Percentiles rank a stretch among this genome's conserved stretches.
Conservation (phyloP, 2,888 invertebrate genomes). For the Aspidiotus destructor region DNA sequence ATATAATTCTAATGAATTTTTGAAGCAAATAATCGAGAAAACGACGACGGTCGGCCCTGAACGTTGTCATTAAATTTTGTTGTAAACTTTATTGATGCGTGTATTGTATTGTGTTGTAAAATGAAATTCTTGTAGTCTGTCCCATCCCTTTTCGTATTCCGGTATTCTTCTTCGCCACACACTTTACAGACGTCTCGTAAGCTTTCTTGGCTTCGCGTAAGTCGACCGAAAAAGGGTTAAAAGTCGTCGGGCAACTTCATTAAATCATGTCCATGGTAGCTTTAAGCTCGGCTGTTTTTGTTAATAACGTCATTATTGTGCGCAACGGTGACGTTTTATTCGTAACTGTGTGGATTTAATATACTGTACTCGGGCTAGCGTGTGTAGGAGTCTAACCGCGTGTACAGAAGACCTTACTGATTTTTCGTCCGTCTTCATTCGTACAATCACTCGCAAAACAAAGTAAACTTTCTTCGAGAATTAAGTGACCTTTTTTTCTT, state of each 20-base stretch:
- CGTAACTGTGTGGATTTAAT: neutral
- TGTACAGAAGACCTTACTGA: too few relatives aligned
- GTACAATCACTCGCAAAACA: neutral
- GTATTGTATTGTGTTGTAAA: too few relatives aligned
- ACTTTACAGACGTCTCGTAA: too few relatives aligned
- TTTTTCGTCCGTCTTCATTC: neutral
- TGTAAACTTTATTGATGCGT: too few relatives aligned
- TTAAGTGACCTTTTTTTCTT: conserved; percentile 1
- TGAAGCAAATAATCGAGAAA: too few relatives aligned
- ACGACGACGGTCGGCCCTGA: too few relatives aligned
- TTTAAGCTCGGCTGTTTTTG: neutral
- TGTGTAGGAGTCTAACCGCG: neutral
- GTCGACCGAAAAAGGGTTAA: neutral
- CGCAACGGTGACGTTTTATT: neutral
- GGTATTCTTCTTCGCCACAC: too few relatives aligned
- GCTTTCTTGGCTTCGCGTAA: too few relatives aligned
- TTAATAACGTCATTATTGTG: conserved; percentile 3
- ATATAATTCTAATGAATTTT: too few relatives aligned
- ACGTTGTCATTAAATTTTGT: too few relatives aligned
- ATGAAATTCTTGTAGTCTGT: too few relatives aligned
- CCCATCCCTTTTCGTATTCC: too few relatives aligned
- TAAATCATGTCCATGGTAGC: neutral
- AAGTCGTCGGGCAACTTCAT: neutral
- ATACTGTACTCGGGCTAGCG: neutral
- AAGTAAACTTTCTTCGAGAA: neutral